phyloP scores from a whole-genome alignment of 2,797 vertebrate species.

The Arrhamphus sclerolepis region DNA sequence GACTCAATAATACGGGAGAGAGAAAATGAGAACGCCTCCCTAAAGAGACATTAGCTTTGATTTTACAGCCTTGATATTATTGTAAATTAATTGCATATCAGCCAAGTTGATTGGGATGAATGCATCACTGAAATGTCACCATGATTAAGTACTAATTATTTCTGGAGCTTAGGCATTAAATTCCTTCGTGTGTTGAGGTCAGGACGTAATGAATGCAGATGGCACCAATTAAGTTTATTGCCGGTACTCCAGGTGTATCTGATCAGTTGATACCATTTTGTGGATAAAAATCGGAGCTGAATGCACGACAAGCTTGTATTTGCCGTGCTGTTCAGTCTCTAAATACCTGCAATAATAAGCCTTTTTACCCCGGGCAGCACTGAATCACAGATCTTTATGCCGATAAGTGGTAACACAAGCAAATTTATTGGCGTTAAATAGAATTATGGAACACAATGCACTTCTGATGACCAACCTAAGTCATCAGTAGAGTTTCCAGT shows the following conservation, averaged over 20 bases:
- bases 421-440: too few relatives aligned
- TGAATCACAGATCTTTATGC: too few relatives aligned
- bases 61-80: constrained; percentile 43
- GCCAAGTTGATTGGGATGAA: constrained; percentile 41
- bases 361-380: too few relatives aligned
- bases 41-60: constrained; percentile 34
- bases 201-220: constrained; percentile 38
- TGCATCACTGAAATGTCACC: constrained; percentile 50
- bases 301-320: not conserved
- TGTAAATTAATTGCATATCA: constrained; percentile 43
- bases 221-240: constrained; percentile 18
- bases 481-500: too few relatives aligned
- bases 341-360: too few relatives aligned
- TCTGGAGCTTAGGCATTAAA: constrained; percentile 26
- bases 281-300: not conserved
- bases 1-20: not conserved
- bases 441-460: too few relatives aligned
- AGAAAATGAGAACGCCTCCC: constrained; percentile 7
- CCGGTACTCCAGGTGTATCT: constrained; percentile 16
- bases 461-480: too few relatives aligned
- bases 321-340: too few relatives aligned
- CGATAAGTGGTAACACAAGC: too few relatives aligned
- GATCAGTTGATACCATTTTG: constrained; percentile 1
- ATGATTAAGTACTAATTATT: constrained; percentile 46
- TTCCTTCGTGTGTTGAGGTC: constrained; percentile 19